Conservation (phyloP, 2,888 invertebrate genomes). For the Pyrrhosoma nymphula region DNA sequence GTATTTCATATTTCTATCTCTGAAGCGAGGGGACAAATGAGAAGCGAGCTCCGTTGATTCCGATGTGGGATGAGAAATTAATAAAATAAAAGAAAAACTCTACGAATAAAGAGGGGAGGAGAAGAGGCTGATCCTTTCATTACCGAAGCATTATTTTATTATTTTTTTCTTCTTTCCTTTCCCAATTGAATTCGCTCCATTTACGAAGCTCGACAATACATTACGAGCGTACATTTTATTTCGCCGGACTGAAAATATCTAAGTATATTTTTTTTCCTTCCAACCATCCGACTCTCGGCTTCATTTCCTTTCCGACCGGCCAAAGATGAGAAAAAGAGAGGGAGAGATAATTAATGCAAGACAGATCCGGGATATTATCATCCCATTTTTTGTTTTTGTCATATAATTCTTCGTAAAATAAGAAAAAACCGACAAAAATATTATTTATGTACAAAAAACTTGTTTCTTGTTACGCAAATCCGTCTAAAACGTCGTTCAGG, state of each 20-base stretch:
- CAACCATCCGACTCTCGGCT: background rate
- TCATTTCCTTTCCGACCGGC: background rate
- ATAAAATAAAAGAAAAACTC: background rate
- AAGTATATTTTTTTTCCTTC: no score
- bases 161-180: background rate
- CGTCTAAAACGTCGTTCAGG: background rate
- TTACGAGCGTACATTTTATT: background rate
- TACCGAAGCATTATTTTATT: background rate
- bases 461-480: background rate
- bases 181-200: background rate
- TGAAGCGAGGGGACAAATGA: slow-evolving; percentile 14
- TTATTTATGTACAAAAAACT: background rate
- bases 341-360: slow-evolving; percentile 26
- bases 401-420: background rate
- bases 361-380: slow-evolving; percentile 12
- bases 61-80: slow-evolving; percentile 4
- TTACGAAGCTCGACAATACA: background rate
- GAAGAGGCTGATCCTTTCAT: background rate
- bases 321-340: background rate
- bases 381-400: background rate
- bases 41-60: background rate
- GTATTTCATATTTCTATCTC: slow-evolving; percentile 29
- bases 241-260: background rate
- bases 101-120: background rate
- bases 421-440: background rate